Evolutionary conservation across 2,888 invertebrate species (phyloP).

Genomic region (Cephus pygmeus): DNA sequence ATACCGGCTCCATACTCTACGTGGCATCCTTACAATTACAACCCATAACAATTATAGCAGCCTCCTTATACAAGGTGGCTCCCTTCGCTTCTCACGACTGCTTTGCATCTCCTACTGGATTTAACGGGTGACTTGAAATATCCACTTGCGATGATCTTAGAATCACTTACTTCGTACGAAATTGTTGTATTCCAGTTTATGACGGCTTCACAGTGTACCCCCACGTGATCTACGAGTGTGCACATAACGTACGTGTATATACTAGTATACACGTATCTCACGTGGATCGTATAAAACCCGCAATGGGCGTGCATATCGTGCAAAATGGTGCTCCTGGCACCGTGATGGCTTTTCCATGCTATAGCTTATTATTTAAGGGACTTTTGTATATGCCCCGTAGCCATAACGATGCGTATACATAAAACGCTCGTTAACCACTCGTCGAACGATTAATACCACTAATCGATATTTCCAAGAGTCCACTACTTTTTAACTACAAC

Average conservation of each 20-base stretch:
- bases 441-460: neutral
- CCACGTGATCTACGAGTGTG: neutral
- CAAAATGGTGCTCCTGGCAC: slow-evolving; percentile 23
- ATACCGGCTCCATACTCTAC: neutral
- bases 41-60: neutral
- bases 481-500: neutral
- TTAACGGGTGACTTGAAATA: neutral
- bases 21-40: neutral
- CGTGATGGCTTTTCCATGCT: slow-evolving; percentile 13
- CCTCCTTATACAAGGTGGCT: neutral
- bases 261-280: neutral
- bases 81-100: neutral
- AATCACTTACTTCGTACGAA: neutral
- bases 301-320: neutral
- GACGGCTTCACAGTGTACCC: neutral
- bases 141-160: neutral
- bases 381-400: neutral
- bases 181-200: neutral
- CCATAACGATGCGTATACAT: neutral
- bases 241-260: neutral
- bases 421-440: neutral
- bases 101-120: neutral
- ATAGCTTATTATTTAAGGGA: slow-evolving; percentile 25
- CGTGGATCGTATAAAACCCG: neutral
- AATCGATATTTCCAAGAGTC: neutral